phyloP scores from a whole-genome alignment of 2,113 vertebrate species.

The Saccopteryx bilineata region DNA sequence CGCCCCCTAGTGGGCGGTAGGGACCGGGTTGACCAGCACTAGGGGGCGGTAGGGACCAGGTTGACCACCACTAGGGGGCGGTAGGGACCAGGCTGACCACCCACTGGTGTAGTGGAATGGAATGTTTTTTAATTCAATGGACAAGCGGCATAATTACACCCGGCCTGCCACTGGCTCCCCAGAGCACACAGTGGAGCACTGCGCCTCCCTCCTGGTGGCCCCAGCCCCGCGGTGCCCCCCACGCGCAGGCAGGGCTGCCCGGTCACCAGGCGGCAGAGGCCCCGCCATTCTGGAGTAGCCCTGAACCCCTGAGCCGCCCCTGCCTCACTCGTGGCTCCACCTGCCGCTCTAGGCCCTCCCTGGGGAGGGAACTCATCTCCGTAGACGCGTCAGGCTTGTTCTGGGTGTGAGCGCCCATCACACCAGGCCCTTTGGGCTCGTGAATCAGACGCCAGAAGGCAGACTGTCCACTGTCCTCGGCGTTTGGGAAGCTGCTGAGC shows the following conservation, averaged over 20 bases:
- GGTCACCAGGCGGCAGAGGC: accelerated
- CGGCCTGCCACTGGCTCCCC: not conserved
- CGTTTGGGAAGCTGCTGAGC: not conserved
- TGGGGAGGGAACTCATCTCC: not conserved
- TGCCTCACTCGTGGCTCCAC: accelerated
- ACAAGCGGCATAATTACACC: not conserved
- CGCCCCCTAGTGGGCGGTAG: too few species aligned
- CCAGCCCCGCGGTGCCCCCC: not conserved
- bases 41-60: too few species aligned
- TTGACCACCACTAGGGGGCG: too few species aligned
- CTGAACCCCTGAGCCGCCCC: accelerated
- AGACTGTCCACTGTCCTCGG: accelerated
- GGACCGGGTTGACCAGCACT: too few species aligned
- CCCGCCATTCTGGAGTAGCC: not conserved
- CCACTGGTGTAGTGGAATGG: slow-evolving; percentile 26
- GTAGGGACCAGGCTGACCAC: too few species aligned
- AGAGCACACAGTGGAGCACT: not conserved
- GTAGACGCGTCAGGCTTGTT: accelerated
- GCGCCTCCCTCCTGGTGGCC: not conserved
- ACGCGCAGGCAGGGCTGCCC: accelerated
- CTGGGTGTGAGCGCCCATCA: accelerated
- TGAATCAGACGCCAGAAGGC: not conserved
- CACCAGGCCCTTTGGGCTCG: accelerated
- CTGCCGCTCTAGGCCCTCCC: not conserved
- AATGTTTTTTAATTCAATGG: slow-evolving; percentile 70